Percentiles rank a stretch among this genome's conserved stretches.
phyloP scores from a whole-genome alignment of 2,113 vertebrate genomes.

The Caloenas nicobarica region DNA sequence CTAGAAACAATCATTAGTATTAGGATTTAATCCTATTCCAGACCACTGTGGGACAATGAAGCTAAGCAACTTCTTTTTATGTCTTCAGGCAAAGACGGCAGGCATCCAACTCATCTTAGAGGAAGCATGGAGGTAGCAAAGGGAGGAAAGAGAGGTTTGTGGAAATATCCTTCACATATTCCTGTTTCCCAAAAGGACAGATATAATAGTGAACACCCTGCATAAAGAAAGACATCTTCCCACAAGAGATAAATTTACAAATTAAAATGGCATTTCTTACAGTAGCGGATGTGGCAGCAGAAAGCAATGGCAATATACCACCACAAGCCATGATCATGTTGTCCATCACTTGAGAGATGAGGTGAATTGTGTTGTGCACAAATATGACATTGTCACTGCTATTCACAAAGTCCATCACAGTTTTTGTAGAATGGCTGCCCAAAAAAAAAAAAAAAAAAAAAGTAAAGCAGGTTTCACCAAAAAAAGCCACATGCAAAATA shows the following conservation, averaged over 20 bases:
- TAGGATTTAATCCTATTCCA: not conserved
- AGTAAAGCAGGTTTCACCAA: not conserved
- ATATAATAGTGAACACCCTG: not conserved
- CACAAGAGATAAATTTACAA: not conserved
- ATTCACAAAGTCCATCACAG: slow-evolving; percentile 97
- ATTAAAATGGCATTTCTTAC: slow-evolving; percentile 76
- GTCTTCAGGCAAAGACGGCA: not conserved
- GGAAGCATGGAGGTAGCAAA: not conserved
- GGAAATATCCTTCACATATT: not conserved
- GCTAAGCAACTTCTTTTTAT: not conserved
- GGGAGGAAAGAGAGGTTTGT: not conserved
- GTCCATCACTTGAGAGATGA: slow-evolving; percentile 98
- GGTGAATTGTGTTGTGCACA: slow-evolving; percentile 97
- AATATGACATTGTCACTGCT: slow-evolving; percentile 96
- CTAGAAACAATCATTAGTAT: not conserved
- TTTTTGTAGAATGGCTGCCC: slow-evolving; percentile 94
- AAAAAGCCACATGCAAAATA: not conserved
- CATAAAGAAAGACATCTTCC: not conserved
- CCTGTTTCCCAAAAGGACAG: not conserved
- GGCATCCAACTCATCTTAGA: not conserved
- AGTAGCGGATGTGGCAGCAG: slow-evolving; percentile 93
- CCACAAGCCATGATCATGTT: slow-evolving; percentile 98
- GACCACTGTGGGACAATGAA: not conserved
- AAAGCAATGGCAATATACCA: slow-evolving; percentile 95
- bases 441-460: not conserved